phyloP scores from a whole-genome alignment of 1,140 invertebrate genomes.

The Colletes latitarsis region DNA sequence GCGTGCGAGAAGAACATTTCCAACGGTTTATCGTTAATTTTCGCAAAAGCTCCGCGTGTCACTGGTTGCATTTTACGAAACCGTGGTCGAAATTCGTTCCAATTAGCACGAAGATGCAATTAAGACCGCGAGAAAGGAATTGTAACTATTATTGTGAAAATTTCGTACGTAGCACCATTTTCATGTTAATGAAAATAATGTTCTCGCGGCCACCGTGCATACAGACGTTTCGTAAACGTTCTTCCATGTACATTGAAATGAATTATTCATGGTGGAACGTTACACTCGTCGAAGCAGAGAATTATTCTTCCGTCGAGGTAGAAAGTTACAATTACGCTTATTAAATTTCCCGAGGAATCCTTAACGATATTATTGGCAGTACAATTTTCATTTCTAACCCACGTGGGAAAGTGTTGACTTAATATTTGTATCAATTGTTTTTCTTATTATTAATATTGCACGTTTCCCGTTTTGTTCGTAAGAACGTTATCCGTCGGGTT shows the following conservation, averaged over 20 bases:
- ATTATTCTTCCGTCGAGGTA: conserved; percentile 1
- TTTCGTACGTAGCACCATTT: neutral
- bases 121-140: neutral
- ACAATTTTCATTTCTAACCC: neutral
- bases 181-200: neutral
- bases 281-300: conserved; percentile 7
- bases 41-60: neutral
- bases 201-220: neutral
- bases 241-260: neutral
- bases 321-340: conserved; percentile 6
- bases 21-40: neutral
- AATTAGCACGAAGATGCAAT: neutral
- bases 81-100: neutral
- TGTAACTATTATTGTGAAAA: neutral
- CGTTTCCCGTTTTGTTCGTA: too few relatives aligned
- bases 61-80: neutral
- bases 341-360: neutral
- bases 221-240: conserved; percentile 5
- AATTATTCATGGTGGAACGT: conserved; percentile 5
- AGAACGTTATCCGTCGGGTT: too few relatives aligned
- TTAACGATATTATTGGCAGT: neutral
- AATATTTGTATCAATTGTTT: too few relatives aligned
- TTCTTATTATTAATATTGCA: too few relatives aligned
- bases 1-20: neutral
- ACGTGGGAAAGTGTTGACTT: too few relatives aligned